Conservation (phyloP, 2,888 invertebrate genomes). For the Noctua pronuba region DNA sequence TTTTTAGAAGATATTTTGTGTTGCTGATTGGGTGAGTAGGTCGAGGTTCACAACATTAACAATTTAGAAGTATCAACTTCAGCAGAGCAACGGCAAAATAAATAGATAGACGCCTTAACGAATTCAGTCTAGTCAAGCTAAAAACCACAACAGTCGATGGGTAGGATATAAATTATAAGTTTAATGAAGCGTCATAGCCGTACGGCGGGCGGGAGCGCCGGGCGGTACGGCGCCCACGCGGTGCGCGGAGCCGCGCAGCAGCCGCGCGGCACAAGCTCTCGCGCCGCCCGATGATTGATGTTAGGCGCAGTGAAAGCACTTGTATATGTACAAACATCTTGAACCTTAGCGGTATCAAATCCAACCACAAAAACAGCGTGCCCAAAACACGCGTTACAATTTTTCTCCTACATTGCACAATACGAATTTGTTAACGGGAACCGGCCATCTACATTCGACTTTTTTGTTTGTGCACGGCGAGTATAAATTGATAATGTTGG, state of each 20-base stretch:
- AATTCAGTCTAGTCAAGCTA: conserved; percentile 46
- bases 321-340: conserved; percentile 80
- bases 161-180: conserved; percentile 70
- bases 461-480: conserved; percentile 89
- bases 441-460: conserved; percentile 87
- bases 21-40: not conserved
- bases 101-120: not conserved
- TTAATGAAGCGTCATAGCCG: conserved; percentile 73
- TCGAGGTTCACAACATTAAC: not conserved
- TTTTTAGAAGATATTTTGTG: not conserved
- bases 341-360: conserved; percentile 85
- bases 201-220: conserved; percentile 25
- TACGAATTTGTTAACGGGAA: conserved; percentile 90
- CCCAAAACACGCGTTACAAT: conserved; percentile 88
- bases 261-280: conserved; percentile 49
- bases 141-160: conserved; percentile 58
- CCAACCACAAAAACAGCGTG: conserved; percentile 82
- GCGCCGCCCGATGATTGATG: conserved; percentile 80
- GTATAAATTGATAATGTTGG: conserved; percentile 90
- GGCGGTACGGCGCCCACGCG: conserved; percentile 15
- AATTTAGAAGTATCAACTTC: not conserved
- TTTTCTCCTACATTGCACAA: conserved; percentile 90
- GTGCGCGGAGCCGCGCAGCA: conserved; percentile 30
- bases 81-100: not conserved
- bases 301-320: conserved; percentile 85